Evolutionary conservation across 2,888 invertebrate species (phyloP).

Genomic region (Dyspetes luteomarginatus): DNA sequence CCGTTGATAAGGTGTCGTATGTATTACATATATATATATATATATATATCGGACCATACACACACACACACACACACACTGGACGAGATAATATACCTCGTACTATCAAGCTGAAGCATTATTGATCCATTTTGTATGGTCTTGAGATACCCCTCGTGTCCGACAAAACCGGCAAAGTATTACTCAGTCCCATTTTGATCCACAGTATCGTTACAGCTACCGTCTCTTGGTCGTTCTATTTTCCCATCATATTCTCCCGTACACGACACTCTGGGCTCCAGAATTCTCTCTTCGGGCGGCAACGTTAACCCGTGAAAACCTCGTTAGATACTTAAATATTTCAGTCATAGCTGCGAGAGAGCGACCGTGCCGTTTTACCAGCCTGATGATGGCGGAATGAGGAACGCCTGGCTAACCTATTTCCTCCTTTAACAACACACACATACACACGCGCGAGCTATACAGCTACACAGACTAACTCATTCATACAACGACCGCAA

Average conservation of each 20-base stretch:
- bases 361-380: slow-evolving; percentile 46
- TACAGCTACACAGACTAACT: background rate
- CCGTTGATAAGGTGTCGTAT: slow-evolving; percentile 12
- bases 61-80: too few species aligned
- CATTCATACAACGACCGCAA: slow-evolving; percentile 48
- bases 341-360: slow-evolving; percentile 43
- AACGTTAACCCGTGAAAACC: slow-evolving; percentile 26
- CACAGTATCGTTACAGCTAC: slow-evolving; percentile 3
- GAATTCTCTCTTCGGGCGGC: too few species aligned
- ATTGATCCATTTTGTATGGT: slow-evolving; percentile 51
- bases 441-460: background rate
- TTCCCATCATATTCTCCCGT: slow-evolving; percentile 40
- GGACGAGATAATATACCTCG: slow-evolving; percentile 19
- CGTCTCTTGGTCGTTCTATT: slow-evolving; percentile 53
- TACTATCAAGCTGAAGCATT: slow-evolving; percentile 43
- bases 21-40: too few species aligned
- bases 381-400: slow-evolving; percentile 31
- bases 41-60: too few species aligned
- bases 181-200: slow-evolving; percentile 55
- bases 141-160: slow-evolving; percentile 38
- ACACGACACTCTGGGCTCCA: background rate
- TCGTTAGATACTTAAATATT: slow-evolving; percentile 64
- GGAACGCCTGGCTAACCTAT: background rate
- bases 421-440: background rate
- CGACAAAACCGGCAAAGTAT: slow-evolving; percentile 47